A percentile compares a stretch with the other conserved stretches of the same genome.
Evolutionary conservation across 2,113 vertebrate species (phyloP).

Genomic region (Poeciliopsis prolifica): DNA sequence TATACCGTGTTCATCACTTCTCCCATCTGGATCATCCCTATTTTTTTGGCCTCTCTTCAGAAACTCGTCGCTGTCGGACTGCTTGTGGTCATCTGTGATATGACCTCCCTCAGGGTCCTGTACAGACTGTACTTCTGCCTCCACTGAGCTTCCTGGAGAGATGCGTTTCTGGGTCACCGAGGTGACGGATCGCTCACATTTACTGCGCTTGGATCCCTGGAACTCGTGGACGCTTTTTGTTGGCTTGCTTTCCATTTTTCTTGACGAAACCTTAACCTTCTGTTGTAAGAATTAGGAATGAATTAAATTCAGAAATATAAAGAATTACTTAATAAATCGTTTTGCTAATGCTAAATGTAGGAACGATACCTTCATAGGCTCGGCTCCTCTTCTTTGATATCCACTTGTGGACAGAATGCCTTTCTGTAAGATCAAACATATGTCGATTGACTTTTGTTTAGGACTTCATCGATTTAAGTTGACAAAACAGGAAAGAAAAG

Average conservation of each 20-base stretch:
- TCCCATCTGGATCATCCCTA: no score
- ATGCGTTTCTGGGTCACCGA: background rate
- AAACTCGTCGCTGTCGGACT: background rate
- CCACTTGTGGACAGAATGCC: background rate
- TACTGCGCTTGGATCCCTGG: background rate
- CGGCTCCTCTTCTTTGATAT: background rate
- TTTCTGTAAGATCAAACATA: background rate
- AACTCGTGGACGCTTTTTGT: background rate
- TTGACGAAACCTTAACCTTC: background rate
- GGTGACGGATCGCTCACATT: background rate
- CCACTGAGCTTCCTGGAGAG: background rate
- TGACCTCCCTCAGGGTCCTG: constrained; percentile 7
- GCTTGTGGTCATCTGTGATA: background rate
- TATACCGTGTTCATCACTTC: background rate
- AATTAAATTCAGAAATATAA: background rate
- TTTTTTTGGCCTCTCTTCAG: no score
- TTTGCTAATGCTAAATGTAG: background rate
- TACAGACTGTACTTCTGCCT: background rate
- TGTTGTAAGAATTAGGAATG: background rate
- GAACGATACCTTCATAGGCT: constrained; percentile 9
- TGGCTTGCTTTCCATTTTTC: background rate
- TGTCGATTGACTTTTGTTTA: background rate
- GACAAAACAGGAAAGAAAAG: background rate
- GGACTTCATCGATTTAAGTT: background rate
- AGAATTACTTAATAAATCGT: no score